Evolutionary conservation across 2,888 invertebrate genomes (phyloP), one percentile per base, ranked within the genome.

Genomic region (Hololepta plana): DNA sequence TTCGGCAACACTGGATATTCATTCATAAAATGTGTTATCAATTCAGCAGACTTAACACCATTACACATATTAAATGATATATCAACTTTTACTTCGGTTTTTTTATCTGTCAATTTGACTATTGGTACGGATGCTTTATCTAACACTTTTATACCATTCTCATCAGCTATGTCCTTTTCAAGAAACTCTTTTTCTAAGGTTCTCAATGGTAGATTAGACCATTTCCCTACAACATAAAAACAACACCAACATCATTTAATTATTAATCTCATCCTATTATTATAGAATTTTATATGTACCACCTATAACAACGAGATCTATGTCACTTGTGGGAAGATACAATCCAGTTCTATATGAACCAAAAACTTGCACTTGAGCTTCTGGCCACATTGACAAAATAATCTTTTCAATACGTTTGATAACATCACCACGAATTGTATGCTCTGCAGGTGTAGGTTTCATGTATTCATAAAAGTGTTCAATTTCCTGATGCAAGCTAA

Each of bases 41-140:
- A 72, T 57, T 90, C 84, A 6, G 93, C 96, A 42, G 93, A 93
- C 60, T 85, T 81, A 22, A 96, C 88, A 32, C 95, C 95, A 57
- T 90, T 93, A 55, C 76, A 82, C 82, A 95, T 95, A 60, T 98
- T 98, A 64, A 98, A 98, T 46, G 95, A 93, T 53, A 98, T 96
- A 62, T 98, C 98, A 46, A 90, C 91, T 64, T 85, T 85, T 32
- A 98, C 81, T 40, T 84, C 81, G 10, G 67, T 67, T 49, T 72
- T 69, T 35, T 68, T 67, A 53, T 96, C 93, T 15, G 85, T 90
- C 56, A 96, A 67, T 64, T 98, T 98, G 38, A 98, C 87, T 46
- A 98, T 96, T 43, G 98, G 98, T 42, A 98, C 95, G 28, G 91
- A 88, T 32, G 96, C 96, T 60, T 90, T 93, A 60, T 95, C 93